Evolutionary conservation across 2,113 vertebrate species (phyloP), one percentile per base, ranked within the genome.

Genomic region (Corydoras sp.): DNA sequence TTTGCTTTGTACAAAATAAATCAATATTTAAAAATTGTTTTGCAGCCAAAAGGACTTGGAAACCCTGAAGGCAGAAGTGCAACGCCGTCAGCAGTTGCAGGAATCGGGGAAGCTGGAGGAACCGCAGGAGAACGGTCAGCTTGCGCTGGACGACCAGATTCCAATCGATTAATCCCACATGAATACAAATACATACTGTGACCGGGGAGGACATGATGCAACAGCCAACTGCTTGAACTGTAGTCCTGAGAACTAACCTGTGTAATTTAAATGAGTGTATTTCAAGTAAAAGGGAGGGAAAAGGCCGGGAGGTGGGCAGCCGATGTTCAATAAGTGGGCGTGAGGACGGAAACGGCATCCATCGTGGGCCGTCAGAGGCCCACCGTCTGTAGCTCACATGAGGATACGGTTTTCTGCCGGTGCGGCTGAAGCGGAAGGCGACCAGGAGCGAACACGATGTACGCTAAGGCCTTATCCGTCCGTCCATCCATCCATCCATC

Each of bases 31-130:
- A 53, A n/a, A n/a, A n/a, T n/a, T 11, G 9, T 18, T 66, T 73
- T 49, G 30, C 65, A 98, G 96, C 87, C 96, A 96, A 90, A 98
- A 97, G 85, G 96, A 99, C 85, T 86, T 99, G 88, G 95, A 98
- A 86, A 97, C 93, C 79, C 91, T 99, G 84, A 99, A 97, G 83
- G 96, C 95, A 0, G 97, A 99, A 82, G 96, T 99, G 63, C 94
- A 98, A 71, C 89, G 95, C 76, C 90, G 95, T 56, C 95, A 99
- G 81, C 94, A 92, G 81, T 90, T 98, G 69, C 95, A 98, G 58
- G 95, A 96, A 71, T 86, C 92, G 65, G 85, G 89, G 68, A 95
- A 85, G 77, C 87, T 53, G 12, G 84, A 88, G 9, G 92, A 93
- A 72, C 88, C 81, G 70, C 80, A 15, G 51, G 92, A 87, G 1